phyloP scores from a whole-genome alignment of 2,113 vertebrate genomes.

The Alces alces region DNA sequence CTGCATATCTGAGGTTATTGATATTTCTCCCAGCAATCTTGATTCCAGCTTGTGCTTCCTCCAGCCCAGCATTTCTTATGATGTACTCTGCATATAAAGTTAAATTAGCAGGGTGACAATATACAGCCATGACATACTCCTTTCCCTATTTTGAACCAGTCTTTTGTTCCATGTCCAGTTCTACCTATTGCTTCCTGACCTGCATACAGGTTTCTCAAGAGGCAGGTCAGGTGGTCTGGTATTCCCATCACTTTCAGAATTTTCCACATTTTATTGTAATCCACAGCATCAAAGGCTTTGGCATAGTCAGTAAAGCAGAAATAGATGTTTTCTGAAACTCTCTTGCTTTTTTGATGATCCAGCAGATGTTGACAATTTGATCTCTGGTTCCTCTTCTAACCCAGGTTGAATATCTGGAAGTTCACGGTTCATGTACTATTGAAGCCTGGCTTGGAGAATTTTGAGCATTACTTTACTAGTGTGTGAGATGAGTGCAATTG shows the following conservation, averaged over 20 bases:
- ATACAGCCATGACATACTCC: background rate
- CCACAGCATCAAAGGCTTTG: background rate
- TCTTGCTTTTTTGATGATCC: background rate
- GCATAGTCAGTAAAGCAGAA: background rate
- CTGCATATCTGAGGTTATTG: background rate
- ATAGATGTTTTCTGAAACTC: background rate
- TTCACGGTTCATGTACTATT: background rate
- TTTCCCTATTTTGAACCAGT: background rate
- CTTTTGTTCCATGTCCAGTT: background rate
- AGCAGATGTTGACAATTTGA: background rate
- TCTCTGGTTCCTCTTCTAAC: background rate
- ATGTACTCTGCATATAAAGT: background rate
- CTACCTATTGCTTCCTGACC: background rate
- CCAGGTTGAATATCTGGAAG: background rate
- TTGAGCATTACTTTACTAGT: background rate
- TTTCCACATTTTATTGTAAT: background rate
- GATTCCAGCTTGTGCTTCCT: background rate
- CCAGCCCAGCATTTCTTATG: background rate
- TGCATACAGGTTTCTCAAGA: background rate
- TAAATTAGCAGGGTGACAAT: background rate
- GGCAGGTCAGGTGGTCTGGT: background rate
- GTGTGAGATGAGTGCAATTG: background rate
- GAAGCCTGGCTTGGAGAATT: background rate
- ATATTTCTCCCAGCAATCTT: background rate
- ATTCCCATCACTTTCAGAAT: background rate